These are phyloP conservation scores for Mythimna loreyi DNA, from an alignment of 2,888 invertebrate genomes.

Conservation along the genomic window DNA sequence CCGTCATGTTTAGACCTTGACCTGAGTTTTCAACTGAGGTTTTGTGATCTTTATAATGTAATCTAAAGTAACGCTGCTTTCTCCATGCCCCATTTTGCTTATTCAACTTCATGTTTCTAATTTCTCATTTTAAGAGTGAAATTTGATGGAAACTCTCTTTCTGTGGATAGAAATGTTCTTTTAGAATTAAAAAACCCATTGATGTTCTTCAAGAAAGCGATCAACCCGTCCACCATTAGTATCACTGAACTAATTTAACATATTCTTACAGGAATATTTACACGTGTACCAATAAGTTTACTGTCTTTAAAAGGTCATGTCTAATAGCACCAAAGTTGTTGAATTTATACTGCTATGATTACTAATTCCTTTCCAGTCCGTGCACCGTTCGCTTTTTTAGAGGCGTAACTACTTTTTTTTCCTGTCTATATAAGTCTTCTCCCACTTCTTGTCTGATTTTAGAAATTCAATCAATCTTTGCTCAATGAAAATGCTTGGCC, in stretches of 20 bases:
- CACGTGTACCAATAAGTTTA: neutral
- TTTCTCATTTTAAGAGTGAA: neutral
- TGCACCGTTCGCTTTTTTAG: neutral
- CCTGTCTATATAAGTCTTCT: neutral
- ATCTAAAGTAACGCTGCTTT: neutral
- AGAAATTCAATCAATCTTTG: neutral
- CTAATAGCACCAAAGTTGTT: neutral
- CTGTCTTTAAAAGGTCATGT: neutral
- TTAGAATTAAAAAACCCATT: neutral
- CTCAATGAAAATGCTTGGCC: neutral
- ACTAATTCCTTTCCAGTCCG: neutral
- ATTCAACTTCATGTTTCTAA: neutral
- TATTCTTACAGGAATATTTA: neutral
- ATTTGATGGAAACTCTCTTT: too few relatives aligned
- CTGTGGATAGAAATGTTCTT: neutral
- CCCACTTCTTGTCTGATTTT: neutral
- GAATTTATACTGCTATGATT: neutral
- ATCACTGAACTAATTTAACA: neutral
- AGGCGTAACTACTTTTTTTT: neutral
- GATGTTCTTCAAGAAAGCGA: too few relatives aligned
- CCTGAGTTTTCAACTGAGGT: constrained; percentile 7
- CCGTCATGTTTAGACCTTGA: constrained; percentile 21
- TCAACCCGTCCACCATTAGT: neutral
- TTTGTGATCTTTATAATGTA: neutral
- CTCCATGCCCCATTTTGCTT: neutral